These are phyloP conservation scores for Monochamus saltuarius DNA, from an alignment of 1,140 invertebrate genomes.

Conservation along the genomic window DNA sequence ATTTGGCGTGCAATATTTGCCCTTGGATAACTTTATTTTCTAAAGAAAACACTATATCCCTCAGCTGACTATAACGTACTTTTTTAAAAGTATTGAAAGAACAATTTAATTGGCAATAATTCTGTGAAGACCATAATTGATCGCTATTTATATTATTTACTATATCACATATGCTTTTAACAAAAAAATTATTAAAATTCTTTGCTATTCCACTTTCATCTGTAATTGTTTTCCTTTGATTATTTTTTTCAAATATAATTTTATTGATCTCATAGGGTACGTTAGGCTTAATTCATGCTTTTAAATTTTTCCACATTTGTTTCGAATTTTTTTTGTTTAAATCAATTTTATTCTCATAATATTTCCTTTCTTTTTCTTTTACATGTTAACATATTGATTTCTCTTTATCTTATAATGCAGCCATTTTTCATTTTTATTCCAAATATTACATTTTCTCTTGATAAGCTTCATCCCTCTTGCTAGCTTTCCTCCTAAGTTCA, in stretches of 20 bases:
- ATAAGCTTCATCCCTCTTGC: too few species aligned
- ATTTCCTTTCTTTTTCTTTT: conserved; percentile 2
- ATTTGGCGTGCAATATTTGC: conserved; percentile 4
- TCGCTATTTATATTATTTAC: conserved; percentile 2
- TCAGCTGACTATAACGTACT: not conserved
- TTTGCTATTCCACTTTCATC: not conserved
- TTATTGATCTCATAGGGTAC: not conserved
- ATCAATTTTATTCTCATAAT: conserved; percentile 10
- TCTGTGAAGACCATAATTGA: not conserved
- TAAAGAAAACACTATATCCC: conserved; percentile 3
- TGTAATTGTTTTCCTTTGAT: not conserved
- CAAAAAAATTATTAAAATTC: conserved; percentile 7
- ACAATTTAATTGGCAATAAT: too few species aligned
- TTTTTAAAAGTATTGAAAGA: not conserved
- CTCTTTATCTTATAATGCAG: too few species aligned
- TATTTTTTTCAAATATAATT: conserved; percentile 7
- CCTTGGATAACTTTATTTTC: conserved; percentile 8
- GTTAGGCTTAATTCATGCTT: not conserved
- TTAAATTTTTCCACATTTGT: not conserved
- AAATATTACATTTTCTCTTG: too few species aligned
- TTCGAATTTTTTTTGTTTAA: not conserved
- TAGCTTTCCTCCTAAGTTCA: too few species aligned
- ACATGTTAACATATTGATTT: not conserved
- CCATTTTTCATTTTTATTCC: too few species aligned
- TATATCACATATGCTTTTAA: conserved; percentile 4